Base-by-base conservation (phyloP, 92 coral and sea anemone genomes). In the Hydrozoanthus gracilis region DNA sequence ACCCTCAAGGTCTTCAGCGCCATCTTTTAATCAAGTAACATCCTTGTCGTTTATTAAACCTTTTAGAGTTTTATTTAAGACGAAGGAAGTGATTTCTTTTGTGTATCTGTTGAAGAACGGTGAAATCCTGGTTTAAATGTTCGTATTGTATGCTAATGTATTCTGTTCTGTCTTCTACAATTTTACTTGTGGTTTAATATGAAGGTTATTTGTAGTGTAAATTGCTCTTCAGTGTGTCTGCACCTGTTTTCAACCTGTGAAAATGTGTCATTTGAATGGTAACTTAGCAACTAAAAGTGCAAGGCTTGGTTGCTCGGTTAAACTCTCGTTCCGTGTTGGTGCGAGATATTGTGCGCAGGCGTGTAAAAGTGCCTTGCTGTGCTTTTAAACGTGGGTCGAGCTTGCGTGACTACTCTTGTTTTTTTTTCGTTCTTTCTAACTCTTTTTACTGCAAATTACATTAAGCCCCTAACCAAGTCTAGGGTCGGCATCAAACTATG, bases 141-240 rank as follows among this genome's bases (percentile, higher is more conserved):
- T 45, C 11, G 79, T 62, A 79, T 79, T 65, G 62, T 80, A 80
- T 80, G 85, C 56, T 46, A 80, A 80, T 80, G 18, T 80, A 47
- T 80, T 65, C 73, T 27, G 45, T 80, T 17, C 60, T 64, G 85
- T 65, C 51, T 54, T 78, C 62, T 79, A 45, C 15, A 44, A 61
- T 64, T 79, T 80, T 49, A 52, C 85, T 80, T 74, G 85, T 80
- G 85, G 85, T 65, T 80, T 80, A 80, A 80, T 80, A 65, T 65
- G 85, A 65, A 64, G 85, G 73, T 65, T 80, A 80, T 80, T 80
- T 64, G 74, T 65, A 80, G 74, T 80, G 85, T 17, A 80, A 79
- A 80, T 65, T 80, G 75, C 85, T 80, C 66, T 64, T 67, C 73
- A 80, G 54, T 80, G 47, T 65, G 69, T 15, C 73, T 80, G 74